These are phyloP conservation scores for Trissolcus basalis DNA, from an alignment of 1,140 invertebrate species.

Conservation along the genomic window DNA sequence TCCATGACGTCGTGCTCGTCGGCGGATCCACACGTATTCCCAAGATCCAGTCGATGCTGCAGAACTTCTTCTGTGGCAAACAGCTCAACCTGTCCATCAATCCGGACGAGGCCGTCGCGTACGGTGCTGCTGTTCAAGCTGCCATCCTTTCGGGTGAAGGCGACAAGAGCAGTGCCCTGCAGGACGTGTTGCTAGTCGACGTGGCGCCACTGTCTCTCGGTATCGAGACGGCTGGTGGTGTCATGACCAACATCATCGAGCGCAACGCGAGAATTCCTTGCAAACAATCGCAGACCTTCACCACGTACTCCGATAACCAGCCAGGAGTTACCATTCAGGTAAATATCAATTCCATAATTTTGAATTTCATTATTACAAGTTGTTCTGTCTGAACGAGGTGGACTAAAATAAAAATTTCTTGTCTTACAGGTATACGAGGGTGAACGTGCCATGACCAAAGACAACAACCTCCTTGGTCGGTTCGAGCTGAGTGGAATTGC, in stretches of 20 bases:
- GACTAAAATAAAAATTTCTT: neutral
- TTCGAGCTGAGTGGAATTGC: constrained; percentile 79
- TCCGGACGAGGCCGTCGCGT: constrained; percentile 82
- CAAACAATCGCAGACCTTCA: constrained; percentile 81
- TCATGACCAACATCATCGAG: constrained; percentile 79
- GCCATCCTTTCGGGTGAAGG: constrained; percentile 79
- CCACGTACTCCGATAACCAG: constrained; percentile 83
- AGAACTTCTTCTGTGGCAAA: constrained; percentile 81
- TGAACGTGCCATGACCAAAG: constrained; percentile 81
- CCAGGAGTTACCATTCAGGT: constrained; percentile 80
- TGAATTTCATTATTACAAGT: neutral
- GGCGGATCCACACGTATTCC: constrained; percentile 86
- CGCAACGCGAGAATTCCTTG: constrained; percentile 81
- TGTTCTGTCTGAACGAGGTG: too few species aligned
- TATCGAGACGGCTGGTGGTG: constrained; percentile 78
- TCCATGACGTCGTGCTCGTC: constrained; percentile 87
- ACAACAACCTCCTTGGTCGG: constrained; percentile 87
- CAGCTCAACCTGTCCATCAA: constrained; percentile 82
- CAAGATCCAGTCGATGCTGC: constrained; percentile 79
- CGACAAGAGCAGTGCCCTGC: constrained; percentile 77
- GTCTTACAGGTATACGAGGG: constrained; percentile 79
- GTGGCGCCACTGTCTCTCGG: constrained; percentile 81
- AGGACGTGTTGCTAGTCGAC: constrained; percentile 84
- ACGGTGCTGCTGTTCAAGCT: constrained; percentile 81
- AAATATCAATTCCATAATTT: neutral